Conservation (phyloP, 2,113 vertebrate genomes). For the Periophthalmus modestus region DNA sequence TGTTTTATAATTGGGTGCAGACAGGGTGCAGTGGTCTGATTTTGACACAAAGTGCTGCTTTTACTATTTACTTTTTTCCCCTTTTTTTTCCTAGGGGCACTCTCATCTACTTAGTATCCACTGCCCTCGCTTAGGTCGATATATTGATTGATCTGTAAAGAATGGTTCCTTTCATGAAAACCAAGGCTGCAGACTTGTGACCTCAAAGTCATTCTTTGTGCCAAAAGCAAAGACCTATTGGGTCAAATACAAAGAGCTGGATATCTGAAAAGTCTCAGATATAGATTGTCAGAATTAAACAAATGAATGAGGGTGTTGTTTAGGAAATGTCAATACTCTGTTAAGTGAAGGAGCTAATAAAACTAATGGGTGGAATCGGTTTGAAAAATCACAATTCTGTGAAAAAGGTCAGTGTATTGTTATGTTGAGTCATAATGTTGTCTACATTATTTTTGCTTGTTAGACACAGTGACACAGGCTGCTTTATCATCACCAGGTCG, state of each 20-base stretch:
- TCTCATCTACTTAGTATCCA: neutral
- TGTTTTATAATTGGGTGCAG: too few relatives aligned
- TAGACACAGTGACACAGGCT: neutral
- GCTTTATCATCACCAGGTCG: neutral
- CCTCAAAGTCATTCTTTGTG: conserved; percentile 4
- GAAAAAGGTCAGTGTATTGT: neutral
- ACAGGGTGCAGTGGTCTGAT: too few relatives aligned
- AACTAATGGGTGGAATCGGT: neutral
- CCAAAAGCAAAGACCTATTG: neutral
- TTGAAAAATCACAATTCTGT: neutral
- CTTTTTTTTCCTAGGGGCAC: neutral
- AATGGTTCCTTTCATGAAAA: neutral
- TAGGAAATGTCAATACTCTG: neutral
- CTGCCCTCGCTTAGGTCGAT: neutral
- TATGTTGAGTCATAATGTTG: neutral
- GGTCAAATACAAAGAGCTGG: neutral
- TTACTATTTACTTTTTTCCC: too few relatives aligned
- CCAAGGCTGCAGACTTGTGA: neutral
- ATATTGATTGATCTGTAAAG: neutral
- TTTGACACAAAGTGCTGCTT: too few relatives aligned
- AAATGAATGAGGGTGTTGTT: neutral
- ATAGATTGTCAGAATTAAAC: neutral
- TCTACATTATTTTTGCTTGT: neutral
- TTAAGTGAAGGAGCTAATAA: neutral
- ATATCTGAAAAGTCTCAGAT: neutral